Evolutionary conservation across 35 echinoderm and acorn worm species (phyloP), one percentile per base, ranked within the genome.

Genomic region (Holothuria glaberrima): DNA sequence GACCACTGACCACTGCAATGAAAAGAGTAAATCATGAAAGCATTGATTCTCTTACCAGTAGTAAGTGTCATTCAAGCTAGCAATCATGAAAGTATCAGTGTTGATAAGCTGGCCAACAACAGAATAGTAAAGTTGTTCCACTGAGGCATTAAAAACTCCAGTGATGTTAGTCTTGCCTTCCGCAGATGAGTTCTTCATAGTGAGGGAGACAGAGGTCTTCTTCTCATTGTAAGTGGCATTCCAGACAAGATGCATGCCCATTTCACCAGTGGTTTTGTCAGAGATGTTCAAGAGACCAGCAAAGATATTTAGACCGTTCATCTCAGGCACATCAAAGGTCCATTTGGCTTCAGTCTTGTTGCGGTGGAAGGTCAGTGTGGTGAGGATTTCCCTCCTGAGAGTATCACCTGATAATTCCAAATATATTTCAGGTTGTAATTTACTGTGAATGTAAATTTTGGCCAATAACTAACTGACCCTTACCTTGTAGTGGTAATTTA

Each of bases 321-420:
- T 52, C 75, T 99, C 97, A 31, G 97, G 97, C 59, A 95, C 73
- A 36, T 91, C 91, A 85, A 99, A 95, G 85, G 83, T 93, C 91
- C 93, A 99, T 60, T 90, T 86, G 57, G 88, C 82, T 67, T 94
- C 92, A 13, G 88, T 95, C 61, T 74, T 92, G 54, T 92, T 74
- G 46, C 93, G 91, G 73, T 99, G 68, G 73, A 93, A 86, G 64
- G 88, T 85, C 52, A 94, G 34, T 5, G 84, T 36, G 16, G 97
- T 95, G 21, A 87, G 88, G 82, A 99, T 89, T 35, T 95, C 85
- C 62, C 97, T 78, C 14, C 31, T 91, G 59, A 93, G 91, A 17
- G 92, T 66, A 32, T 89, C 83, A 19, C 95, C 95, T 97, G 50
- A 32, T 52, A 61, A 84, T 59, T 17, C 5, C 50, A 54, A 54